These are phyloP conservation scores for Indri indri DNA, from an alignment of 2,113 vertebrate species.

Conservation along the genomic window DNA sequence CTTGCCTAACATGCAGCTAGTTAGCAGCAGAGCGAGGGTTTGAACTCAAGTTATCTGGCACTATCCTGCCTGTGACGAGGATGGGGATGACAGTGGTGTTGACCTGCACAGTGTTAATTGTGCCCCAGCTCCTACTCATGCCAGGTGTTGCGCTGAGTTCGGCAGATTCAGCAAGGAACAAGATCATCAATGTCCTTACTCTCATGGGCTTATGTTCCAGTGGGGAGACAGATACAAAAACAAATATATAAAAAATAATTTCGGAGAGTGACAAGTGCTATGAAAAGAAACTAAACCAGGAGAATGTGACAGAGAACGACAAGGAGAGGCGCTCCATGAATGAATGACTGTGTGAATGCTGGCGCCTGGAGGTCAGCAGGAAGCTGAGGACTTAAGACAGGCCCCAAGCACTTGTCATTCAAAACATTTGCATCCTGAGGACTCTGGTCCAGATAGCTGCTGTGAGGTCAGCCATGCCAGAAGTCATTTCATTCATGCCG, in stretches of 20 bases:
- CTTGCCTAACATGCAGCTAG: background rate
- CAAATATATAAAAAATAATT: background rate
- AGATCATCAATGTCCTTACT: background rate
- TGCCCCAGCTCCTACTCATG: background rate
- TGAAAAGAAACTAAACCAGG: background rate
- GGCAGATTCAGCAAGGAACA: background rate
- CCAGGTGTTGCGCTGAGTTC: background rate
- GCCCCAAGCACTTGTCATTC: background rate
- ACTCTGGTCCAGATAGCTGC: background rate
- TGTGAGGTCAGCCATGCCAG: background rate
- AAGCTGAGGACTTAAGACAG: background rate
- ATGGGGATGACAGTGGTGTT: background rate
- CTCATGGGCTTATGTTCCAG: background rate
- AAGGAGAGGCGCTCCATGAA: background rate
- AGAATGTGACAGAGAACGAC: background rate
- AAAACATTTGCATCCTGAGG: background rate
- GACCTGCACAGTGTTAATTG: fast-evolving
- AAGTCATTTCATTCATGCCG: background rate
- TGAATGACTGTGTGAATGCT: fast-evolving
- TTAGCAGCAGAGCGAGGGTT: background rate
- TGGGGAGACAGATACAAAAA: background rate
- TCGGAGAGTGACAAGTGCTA: background rate
- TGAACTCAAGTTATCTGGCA: background rate
- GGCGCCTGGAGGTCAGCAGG: too few species aligned
- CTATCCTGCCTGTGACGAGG: background rate